Evolutionary conservation across 2,797 vertebrate species (phyloP).

Genomic region (Urophycis tenuis): DNA sequence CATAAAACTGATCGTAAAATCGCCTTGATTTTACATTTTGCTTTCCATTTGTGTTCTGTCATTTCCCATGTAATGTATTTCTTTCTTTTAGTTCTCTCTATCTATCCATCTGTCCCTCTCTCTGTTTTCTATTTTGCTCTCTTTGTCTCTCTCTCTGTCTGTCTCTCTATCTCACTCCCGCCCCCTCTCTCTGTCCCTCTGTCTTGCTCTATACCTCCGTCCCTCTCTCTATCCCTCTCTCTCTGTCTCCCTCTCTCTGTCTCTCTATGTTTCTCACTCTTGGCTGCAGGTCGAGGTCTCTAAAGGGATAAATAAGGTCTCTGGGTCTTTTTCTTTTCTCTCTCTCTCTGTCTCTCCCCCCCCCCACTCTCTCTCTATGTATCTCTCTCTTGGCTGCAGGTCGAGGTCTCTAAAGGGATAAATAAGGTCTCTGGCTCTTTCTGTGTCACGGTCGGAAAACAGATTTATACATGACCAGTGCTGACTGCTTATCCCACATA

Average conservation of each 20-base stretch:
- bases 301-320: slow-evolving; percentile 9
- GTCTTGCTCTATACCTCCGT: too few relatives aligned
- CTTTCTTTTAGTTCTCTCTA: background rate
- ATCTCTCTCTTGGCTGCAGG: background rate
- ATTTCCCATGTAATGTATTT: background rate
- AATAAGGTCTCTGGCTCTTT: slow-evolving; percentile 11
- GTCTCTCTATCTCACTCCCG: too few relatives aligned
- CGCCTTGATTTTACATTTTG: background rate
- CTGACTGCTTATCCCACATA: slow-evolving; percentile 24
- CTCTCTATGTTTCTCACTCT: background rate
- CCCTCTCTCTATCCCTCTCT: too few relatives aligned
- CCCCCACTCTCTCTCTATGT: background rate
- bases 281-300: background rate
- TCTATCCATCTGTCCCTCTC: background rate
- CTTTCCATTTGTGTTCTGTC: background rate
- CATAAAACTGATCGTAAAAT: background rate
- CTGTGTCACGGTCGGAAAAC: slow-evolving; percentile 26
- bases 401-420: background rate
- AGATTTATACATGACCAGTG: slow-evolving; percentile 34
- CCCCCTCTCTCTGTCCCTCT: too few relatives aligned
- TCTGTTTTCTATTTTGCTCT: too few relatives aligned
- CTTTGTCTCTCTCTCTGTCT: too few relatives aligned
- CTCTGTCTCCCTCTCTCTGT: too few relatives aligned
- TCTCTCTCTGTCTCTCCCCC: background rate
- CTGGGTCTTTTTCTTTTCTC: slow-evolving; percentile 6